Evolutionary conservation across 2,113 vertebrate species (phyloP).

Genomic region (Rousettus leschenaultii): DNA sequence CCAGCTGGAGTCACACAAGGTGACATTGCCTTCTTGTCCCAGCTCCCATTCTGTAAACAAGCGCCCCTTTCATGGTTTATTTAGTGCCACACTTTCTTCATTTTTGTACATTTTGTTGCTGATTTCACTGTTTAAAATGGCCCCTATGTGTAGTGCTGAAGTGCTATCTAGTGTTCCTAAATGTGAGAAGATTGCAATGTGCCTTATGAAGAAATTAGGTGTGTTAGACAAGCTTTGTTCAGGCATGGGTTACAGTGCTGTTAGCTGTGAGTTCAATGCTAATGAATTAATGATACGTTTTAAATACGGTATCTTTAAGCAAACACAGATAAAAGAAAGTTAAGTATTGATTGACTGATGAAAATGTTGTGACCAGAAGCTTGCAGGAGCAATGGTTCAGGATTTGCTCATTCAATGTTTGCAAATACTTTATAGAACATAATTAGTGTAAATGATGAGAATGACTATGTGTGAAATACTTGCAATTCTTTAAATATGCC

Average conservation of each 20-base stretch:
- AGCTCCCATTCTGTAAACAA: not conserved
- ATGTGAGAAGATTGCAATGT: too few species aligned
- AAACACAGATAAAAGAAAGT: not conserved
- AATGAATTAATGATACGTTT: not conserved
- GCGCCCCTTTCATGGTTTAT: not conserved
- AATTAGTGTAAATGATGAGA: not conserved
- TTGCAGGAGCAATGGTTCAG: not conserved
- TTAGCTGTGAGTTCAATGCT: not conserved
- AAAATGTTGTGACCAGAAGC: not conserved
- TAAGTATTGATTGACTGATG: not conserved
- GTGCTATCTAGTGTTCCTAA: not conserved
- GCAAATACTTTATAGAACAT: not conserved
- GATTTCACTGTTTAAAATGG: not conserved
- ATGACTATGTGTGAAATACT: not conserved
- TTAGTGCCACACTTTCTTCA: not conserved
- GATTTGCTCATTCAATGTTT: not conserved
- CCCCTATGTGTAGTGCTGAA: not conserved
- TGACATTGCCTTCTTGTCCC: not conserved
- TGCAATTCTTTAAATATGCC: not conserved
- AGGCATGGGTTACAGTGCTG: not conserved
- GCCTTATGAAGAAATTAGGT: not conserved
- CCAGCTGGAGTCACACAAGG: not conserved
- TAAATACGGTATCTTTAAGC: not conserved
- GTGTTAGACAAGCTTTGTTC: not conserved
- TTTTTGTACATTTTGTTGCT: not conserved